A percentile compares a stretch with the other conserved stretches of the same genome.
phyloP scores from a whole-genome alignment of 2,113 vertebrate genomes.

The Serilophus lunatus region DNA sequence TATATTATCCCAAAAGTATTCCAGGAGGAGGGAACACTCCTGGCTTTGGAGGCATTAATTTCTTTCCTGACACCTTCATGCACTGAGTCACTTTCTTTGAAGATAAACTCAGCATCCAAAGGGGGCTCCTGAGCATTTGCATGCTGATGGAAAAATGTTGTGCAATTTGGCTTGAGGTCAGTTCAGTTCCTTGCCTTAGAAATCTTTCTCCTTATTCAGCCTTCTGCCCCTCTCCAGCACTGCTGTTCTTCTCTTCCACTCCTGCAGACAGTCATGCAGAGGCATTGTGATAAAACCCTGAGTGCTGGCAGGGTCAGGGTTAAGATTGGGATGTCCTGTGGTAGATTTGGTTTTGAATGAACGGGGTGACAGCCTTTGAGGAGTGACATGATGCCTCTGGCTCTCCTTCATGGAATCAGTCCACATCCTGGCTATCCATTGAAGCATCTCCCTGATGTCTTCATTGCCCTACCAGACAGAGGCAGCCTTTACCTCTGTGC shows the following conservation, averaged over 20 bases:
- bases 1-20: neutral
- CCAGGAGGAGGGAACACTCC: neutral
- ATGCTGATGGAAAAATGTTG: neutral
- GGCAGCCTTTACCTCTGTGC: neutral
- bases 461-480: neutral
- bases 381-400: neutral
- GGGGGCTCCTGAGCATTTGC: neutral
- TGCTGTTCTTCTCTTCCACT: neutral
- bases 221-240: neutral
- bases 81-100: neutral
- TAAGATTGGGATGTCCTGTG: neutral
- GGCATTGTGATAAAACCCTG: neutral
- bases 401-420: neutral
- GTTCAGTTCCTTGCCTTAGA: neutral
- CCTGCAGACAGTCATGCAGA: neutral
- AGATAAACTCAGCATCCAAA: neutral
- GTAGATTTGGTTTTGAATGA: neutral
- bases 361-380: neutral
- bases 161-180: neutral
- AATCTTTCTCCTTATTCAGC: neutral
- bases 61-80: neutral
- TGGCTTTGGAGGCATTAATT: neutral
- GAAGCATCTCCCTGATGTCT: neutral
- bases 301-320: neutral
- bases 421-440: neutral